Percentiles rank a stretch among this genome's conserved stretches.
phyloP scores from a whole-genome alignment of 30 jellyfish, hydroid and myxozoan genomes.

The Sanderia malayensis region DNA sequence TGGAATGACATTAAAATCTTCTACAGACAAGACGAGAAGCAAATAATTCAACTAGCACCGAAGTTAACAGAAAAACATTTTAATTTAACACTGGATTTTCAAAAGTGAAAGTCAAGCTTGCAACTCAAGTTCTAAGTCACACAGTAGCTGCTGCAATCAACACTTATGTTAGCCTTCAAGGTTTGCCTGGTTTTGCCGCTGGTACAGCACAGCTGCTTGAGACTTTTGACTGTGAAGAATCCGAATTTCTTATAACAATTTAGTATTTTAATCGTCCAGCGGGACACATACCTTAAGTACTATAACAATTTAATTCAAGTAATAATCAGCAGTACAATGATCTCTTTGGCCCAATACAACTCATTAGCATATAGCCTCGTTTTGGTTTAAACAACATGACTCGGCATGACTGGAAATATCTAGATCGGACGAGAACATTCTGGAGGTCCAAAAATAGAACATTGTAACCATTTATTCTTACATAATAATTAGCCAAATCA shows the following conservation, averaged over 20 bases:
- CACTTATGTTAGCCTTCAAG: constrained; percentile 10
- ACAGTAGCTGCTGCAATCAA: constrained; percentile 23
- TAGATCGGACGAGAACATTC: no score
- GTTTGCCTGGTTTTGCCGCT: constrained; percentile 11
- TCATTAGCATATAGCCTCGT: no score
- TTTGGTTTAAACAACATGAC: no score
- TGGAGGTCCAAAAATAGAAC: no score
- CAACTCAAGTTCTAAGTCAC: constrained; percentile 33
- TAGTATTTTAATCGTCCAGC: no score
- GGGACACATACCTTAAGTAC: no score
- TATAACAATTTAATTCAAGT: no score
- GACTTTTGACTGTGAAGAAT: constrained; percentile 1
- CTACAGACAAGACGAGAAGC: constrained; percentile 5
- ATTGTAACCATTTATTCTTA: no score
- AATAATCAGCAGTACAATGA: no score
- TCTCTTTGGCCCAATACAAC: constrained; percentile 4
- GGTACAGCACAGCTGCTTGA: constrained; percentile 25
- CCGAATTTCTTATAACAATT: no score
- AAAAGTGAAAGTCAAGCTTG: constrained; percentile 33
- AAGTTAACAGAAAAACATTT: constrained; percentile 15
- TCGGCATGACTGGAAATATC: no score
- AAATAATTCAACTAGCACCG: background rate
- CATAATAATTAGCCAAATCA: no score
- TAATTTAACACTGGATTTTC: constrained; percentile 1
- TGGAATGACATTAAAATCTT: constrained; percentile 16